phyloP scores from a whole-genome alignment of 2,888 invertebrate genomes.

The Tachina grossa region DNA sequence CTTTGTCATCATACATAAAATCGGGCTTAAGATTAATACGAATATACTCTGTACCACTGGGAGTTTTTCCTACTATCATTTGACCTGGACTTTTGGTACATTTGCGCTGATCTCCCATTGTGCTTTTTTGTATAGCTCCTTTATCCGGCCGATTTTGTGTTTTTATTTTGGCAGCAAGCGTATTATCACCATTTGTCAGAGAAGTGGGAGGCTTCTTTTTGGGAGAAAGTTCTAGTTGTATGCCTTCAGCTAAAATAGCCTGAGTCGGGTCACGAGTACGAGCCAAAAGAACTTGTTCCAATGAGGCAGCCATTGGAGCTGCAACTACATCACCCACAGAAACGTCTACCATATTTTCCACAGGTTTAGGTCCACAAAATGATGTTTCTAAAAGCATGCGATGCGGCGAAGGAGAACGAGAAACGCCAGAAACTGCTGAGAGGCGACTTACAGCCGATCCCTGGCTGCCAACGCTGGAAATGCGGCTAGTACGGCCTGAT shows the following conservation, averaged over 20 bases:
- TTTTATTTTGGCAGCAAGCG: slow-evolving; percentile 68
- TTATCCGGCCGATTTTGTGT: slow-evolving; percentile 69
- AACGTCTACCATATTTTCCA: slow-evolving; percentile 84
- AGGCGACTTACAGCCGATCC: slow-evolving; percentile 86
- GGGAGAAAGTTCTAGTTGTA: slow-evolving; percentile 83
- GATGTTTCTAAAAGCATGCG: slow-evolving; percentile 95
- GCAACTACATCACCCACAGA: slow-evolving; percentile 83
- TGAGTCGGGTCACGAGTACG: slow-evolving; percentile 87
- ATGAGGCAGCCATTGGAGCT: slow-evolving; percentile 84
- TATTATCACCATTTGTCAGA: slow-evolving; percentile 77
- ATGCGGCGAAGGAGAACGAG: slow-evolving; percentile 94
- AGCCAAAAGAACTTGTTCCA: slow-evolving; percentile 85
- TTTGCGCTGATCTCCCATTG: slow-evolving; percentile 77
- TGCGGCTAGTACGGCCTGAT: slow-evolving; percentile 91
- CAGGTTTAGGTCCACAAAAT: slow-evolving; percentile 93
- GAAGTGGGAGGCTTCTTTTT: slow-evolving; percentile 74
- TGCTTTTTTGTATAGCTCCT: slow-evolving; percentile 59
- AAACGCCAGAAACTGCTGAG: slow-evolving; percentile 84
- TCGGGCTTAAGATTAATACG: slow-evolving; percentile 90
- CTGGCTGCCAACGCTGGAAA: slow-evolving; percentile 92
- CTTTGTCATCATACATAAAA: slow-evolving; percentile 86
- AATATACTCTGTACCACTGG: slow-evolving; percentile 84
- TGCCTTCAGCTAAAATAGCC: slow-evolving; percentile 86
- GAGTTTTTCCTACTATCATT: slow-evolving; percentile 81
- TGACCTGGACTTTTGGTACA: slow-evolving; percentile 81